These are phyloP conservation scores for Aspidiotus rigidus DNA, from an alignment of 2,888 invertebrate species.

Conservation along the genomic window DNA sequence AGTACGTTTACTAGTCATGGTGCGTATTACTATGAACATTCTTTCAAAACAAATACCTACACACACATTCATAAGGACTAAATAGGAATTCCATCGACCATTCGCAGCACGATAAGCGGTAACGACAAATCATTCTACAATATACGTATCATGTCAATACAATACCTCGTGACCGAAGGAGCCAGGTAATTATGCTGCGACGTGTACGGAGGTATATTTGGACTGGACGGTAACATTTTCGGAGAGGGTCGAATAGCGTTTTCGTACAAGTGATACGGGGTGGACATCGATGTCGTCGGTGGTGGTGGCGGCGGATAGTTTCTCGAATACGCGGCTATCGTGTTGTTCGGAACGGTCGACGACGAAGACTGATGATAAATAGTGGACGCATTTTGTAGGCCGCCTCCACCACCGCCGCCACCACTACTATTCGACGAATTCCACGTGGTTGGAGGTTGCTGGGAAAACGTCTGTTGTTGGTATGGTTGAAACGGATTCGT, in stretches of 20 bases:
- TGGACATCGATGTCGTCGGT: slow-evolving; percentile 1
- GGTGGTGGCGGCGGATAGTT: slow-evolving; percentile 17
- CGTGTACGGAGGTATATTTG: slow-evolving; percentile 37
- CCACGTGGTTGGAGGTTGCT: slow-evolving; percentile 28
- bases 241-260: slow-evolving; percentile 31
- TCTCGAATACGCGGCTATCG: slow-evolving; percentile 14
- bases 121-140: no score
- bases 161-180: slow-evolving; percentile 24
- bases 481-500: slow-evolving; percentile 21
- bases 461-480: slow-evolving; percentile 8
- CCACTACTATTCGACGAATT: slow-evolving; percentile 36
- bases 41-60: no score
- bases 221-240: slow-evolving; percentile 36
- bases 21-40: no score
- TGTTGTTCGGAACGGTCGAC: slow-evolving; percentile 8
- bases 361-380: slow-evolving; percentile 15
- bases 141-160: background rate
- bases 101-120: background rate
- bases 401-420: slow-evolving; percentile 19
- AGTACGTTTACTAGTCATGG: no score
- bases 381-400: slow-evolving; percentile 18
- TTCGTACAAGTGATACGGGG: slow-evolving; percentile 25
- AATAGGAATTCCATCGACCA: no score
- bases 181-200: slow-evolving; percentile 33
- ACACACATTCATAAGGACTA: no score